Evolutionary conservation across 2,113 vertebrate species (phyloP), one percentile per base, ranked within the genome.

Genomic region (Probosciger aterrimus): DNA sequence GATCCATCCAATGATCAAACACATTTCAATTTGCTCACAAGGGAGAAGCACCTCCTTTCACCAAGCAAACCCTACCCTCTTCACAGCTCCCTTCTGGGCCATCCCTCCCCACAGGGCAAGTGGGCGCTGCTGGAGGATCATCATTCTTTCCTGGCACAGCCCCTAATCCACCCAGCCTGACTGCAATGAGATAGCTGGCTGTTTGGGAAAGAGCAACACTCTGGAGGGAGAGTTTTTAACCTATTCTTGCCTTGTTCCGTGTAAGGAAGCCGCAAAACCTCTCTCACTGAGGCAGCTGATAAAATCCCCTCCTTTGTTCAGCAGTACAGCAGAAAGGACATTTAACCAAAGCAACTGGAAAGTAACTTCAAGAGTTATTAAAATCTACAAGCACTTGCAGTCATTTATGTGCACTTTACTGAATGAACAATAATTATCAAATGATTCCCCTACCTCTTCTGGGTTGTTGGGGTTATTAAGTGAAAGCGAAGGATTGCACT

Each of bases 71-170:
- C 86, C 77, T 55, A 5, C 46, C 62, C 81, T 89, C 67, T 39
- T 91, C 87, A 4, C 63, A 73, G 77, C 79, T 92, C 85, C 75
- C 82, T 94, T 90, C 86, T 86, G 92, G 93, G 88, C 81, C 88
- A 91, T 78, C 93, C 90, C 90, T 96, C 41, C 92, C 93, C 90
- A 86, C 30, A 3, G 90, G 83, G 87, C 5, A 4, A 90, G 73
- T 78, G 79, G 86, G 71, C 90, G 90, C 92, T 74, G 55, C 47
- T 57, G 46, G n/a, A 90, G 87, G 88, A 86, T 92, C 77, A 86
- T 88, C 92, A 70, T 88, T 76, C 90, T 90, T 92, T 91, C 96
- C 93, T 90, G 95, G 90, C 95, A 94, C 93, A 83, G 82, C 82
- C 88, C 85, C 60, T 69, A 93, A 94, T 90, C 93, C 90, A 68